Evolutionary conservation across 1,140 invertebrate species (phyloP).

Genomic region (Gryon sp.): DNA sequence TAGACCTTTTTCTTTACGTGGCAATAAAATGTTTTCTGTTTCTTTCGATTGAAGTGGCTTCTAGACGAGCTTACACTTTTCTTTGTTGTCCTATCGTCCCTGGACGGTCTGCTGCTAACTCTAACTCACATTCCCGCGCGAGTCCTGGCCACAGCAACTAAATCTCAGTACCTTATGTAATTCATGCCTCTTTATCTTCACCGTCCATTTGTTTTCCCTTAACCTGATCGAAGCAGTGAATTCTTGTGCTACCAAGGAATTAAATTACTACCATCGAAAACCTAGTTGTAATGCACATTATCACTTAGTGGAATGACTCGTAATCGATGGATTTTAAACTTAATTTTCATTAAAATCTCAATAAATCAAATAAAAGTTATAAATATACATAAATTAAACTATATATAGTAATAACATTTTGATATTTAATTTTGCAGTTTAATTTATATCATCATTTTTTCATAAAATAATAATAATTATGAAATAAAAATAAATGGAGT

Average conservation of each 20-base stretch:
- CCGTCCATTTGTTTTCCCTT: conserved; percentile 58
- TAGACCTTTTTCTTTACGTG: conserved; percentile 24
- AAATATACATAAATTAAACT: too few species aligned
- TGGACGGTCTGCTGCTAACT: conserved; percentile 5
- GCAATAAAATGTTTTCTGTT: conserved; percentile 54
- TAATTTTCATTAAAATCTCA: too few species aligned
- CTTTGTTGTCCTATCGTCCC: conserved; percentile 28
- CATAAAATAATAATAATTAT: too few species aligned
- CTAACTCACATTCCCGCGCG: conserved; percentile 41
- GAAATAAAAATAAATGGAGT: too few species aligned
- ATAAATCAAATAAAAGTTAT: too few species aligned
- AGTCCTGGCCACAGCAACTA: conserved; percentile 34
- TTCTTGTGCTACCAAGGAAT: conserved; percentile 37
- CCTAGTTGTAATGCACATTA: not conserved
- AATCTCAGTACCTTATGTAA: conserved; percentile 44
- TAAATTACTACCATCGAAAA: conserved; percentile 46
- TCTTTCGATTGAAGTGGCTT: conserved; percentile 45
- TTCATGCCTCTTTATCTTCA: conserved; percentile 58
- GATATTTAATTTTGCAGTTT: too few species aligned
- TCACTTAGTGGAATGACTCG: not conserved
- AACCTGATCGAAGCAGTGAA: conserved; percentile 52
- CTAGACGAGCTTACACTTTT: conserved; percentile 22
- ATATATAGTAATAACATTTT: too few species aligned
- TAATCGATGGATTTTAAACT: not conserved
- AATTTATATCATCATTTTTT: too few species aligned